Conservation (phyloP, 2,797 vertebrate species). For the Erithacus rubecula region DNA sequence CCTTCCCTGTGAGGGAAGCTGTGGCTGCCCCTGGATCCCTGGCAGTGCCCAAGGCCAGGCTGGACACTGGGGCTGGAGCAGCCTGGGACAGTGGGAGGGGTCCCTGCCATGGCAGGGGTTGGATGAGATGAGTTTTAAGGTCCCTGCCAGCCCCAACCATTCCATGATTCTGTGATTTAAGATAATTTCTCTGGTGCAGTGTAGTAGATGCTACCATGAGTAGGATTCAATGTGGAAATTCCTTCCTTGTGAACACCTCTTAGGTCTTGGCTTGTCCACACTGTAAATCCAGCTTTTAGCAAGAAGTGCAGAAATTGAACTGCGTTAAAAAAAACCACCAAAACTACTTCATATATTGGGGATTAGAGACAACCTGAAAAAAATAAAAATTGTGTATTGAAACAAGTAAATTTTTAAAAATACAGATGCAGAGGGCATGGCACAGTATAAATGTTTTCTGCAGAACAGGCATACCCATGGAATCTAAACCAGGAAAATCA, state of each 20-base stretch:
- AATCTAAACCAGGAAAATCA: neutral
- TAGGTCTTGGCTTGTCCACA: neutral
- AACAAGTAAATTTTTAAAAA: neutral
- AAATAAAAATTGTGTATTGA: neutral
- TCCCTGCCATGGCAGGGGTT: neutral
- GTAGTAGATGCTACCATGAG: neutral
- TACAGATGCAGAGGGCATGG: neutral
- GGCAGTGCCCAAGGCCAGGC: neutral
- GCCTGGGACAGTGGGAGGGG: neutral
- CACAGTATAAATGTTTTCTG: neutral
- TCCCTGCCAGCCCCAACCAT: neutral
- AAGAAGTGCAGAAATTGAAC: neutral
- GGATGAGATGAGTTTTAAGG: accelerated
- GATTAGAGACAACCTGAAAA: neutral
- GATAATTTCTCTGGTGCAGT: neutral
- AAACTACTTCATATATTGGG: accelerated
- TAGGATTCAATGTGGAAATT: neutral
- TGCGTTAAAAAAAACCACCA: neutral
- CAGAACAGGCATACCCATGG: neutral
- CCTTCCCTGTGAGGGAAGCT: accelerated
- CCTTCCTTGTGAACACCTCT: neutral
- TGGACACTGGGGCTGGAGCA: neutral
- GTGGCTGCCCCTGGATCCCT: neutral
- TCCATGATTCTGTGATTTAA: neutral
- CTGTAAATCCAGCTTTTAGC: neutral